Evolutionary conservation across 2,888 invertebrate genomes (phyloP), one percentile per base, ranked within the genome.

Genomic region (Drosophila paranaensis): DNA sequence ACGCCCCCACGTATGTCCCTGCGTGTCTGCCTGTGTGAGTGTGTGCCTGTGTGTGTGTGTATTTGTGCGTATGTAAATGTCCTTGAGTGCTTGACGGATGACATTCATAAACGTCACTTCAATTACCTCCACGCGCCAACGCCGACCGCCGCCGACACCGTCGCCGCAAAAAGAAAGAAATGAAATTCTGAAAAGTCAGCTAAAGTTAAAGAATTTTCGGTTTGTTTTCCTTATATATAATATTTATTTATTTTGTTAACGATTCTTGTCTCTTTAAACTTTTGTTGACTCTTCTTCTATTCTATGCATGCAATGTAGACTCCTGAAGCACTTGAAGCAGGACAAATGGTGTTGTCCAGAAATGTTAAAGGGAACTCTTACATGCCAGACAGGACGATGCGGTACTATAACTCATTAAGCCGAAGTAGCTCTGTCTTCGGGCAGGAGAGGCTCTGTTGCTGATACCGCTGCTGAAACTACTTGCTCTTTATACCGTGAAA

Each of bases 81-180:
- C 87, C 84, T 88, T 85, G 85, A 86, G 84, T 86, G 84, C 88
- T 82, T 84, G 83, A 84, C 83, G 83, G 90, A 82, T 84, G 91
- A 89, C 91, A 90, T 90, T 90, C 90, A 91, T 90, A 90, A 90
- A 91, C 90, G 91, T 91, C 91, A 91, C 90, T 90, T 90, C 90
- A 90, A 90, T 90, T 90, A 91, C 84, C 83, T 89, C 83, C 89
- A 84, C 88, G 83, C 83, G 83, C 83, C 79, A 84, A 87, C 83
- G 85, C 89, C 73, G 68, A 67, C 65, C 66, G 55, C 51, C 74
- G 69, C 53, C 65, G 64, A 56, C 63, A 67, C n/a, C 43, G 46
- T 35, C 71, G 56, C 58, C 48, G 50, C 51, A 66, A 42, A 54
- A 25, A 53, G 10, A 27, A 54, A 40, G 11, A 37, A 40, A 54